Conservation (phyloP, 2,113 vertebrate species). For the Myotis brandtii region DNA sequence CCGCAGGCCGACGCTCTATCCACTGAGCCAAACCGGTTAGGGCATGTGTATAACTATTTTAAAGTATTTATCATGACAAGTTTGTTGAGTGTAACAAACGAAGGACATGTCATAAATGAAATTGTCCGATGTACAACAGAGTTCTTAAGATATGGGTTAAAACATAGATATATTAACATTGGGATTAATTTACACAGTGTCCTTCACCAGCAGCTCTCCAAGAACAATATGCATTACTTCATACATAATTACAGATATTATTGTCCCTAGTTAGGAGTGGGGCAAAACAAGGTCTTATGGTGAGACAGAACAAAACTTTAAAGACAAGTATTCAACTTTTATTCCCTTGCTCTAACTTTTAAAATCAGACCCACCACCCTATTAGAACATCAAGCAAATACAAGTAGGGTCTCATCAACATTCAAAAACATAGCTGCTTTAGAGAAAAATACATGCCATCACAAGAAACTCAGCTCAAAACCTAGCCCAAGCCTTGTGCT, state of each 20-base stretch:
- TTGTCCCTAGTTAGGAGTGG: background rate
- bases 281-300: background rate
- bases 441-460: background rate
- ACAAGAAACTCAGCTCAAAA: constrained; percentile 46
- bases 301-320: constrained; percentile 1
- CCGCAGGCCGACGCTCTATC: too few relatives aligned
- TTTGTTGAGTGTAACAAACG: constrained; percentile 72
- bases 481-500: background rate
- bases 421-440: background rate
- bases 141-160: constrained; percentile 58
- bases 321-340: constrained; percentile 2
- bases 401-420: constrained; percentile 11
- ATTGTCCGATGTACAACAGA: constrained; percentile 40
- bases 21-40: too few relatives aligned
- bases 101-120: constrained; percentile 43
- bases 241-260: constrained; percentile 12
- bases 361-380: background rate
- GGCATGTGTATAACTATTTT: constrained; percentile 57
- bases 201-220: constrained; percentile 47
- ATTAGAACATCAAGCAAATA: background rate
- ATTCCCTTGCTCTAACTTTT: background rate
- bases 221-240: constrained; percentile 39
- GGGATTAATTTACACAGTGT: constrained; percentile 13
- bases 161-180: constrained; percentile 40
- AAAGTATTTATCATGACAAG: constrained; percentile 67